These are phyloP conservation scores for Cossypha heuglini DNA, from an alignment of 2,797 vertebrate species.

Conservation along the genomic window DNA sequence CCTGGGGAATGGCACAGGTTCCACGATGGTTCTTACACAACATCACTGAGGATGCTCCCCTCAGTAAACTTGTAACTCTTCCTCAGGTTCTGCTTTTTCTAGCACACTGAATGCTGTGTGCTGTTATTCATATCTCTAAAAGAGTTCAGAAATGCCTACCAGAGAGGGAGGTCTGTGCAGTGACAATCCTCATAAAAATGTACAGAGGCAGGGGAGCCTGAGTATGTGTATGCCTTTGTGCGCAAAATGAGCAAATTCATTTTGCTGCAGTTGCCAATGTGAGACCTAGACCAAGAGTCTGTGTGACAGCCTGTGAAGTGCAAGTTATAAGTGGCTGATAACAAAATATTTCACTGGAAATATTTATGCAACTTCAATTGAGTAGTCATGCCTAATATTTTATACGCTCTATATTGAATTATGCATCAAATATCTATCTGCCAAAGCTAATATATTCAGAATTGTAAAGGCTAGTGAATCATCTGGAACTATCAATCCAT, in stretches of 20 bases:
- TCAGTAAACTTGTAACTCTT: not conserved
- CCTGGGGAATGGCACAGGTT: not conserved
- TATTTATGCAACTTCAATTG: not conserved
- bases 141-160: not conserved
- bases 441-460: not conserved
- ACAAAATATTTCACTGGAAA: not conserved
- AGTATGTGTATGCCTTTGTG: rapidly evolving
- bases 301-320: not conserved
- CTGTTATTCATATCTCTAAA: not conserved
- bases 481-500: not conserved
- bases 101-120: not conserved
- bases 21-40: rapidly evolving
- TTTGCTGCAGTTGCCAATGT: not conserved
- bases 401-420: not conserved
- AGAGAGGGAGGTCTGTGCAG: not conserved
- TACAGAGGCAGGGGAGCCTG: not conserved
- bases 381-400: not conserved
- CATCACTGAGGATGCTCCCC: rapidly evolving
- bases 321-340: not conserved
- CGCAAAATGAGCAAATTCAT: not conserved
- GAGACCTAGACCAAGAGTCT: not conserved
- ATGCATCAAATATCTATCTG: not conserved
- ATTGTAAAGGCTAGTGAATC: not conserved
- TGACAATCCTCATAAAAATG: not conserved
- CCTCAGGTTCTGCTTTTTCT: not conserved